These are phyloP conservation scores for Cyanistes caeruleus DNA, from an alignment of 2,113 vertebrate genomes.

Conservation along the genomic window DNA sequence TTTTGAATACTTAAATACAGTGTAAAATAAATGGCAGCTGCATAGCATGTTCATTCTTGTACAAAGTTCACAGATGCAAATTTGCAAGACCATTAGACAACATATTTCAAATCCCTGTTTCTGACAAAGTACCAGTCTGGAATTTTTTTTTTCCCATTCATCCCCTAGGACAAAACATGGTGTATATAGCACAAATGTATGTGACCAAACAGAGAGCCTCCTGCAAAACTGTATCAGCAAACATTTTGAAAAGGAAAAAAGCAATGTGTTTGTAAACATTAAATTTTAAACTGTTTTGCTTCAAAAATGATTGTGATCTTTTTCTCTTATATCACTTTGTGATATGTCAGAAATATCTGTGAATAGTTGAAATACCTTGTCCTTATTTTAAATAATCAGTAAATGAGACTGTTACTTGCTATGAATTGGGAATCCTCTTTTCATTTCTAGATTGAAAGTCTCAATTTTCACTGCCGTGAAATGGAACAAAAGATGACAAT, in stretches of 20 bases:
- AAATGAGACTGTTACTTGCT: conserved; percentile 41
- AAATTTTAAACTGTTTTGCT: neutral
- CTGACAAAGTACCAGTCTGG: neutral
- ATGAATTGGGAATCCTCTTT: neutral
- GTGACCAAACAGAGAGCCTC: neutral
- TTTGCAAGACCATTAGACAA: neutral
- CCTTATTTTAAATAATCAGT: conserved; percentile 40
- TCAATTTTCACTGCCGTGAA: neutral
- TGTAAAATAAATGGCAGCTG: neutral
- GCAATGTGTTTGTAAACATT: neutral
- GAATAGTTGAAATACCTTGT: conserved; percentile 45
- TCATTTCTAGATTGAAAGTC: neutral
- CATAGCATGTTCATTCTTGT: neutral
- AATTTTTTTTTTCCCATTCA: neutral
- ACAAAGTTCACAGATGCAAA: neutral
- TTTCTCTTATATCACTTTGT: neutral
- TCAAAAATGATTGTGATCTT: neutral
- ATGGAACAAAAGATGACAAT: neutral
- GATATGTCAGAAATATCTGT: conserved; percentile 23
- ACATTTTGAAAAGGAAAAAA: neutral
- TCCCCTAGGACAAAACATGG: neutral
- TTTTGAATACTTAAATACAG: neutral
- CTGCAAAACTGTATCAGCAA: neutral
- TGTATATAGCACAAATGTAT: neutral
- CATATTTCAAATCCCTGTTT: neutral